These are phyloP conservation scores for Steatornis caripensis DNA, from an alignment of 2,113 vertebrate genomes.

Conservation along the genomic window DNA sequence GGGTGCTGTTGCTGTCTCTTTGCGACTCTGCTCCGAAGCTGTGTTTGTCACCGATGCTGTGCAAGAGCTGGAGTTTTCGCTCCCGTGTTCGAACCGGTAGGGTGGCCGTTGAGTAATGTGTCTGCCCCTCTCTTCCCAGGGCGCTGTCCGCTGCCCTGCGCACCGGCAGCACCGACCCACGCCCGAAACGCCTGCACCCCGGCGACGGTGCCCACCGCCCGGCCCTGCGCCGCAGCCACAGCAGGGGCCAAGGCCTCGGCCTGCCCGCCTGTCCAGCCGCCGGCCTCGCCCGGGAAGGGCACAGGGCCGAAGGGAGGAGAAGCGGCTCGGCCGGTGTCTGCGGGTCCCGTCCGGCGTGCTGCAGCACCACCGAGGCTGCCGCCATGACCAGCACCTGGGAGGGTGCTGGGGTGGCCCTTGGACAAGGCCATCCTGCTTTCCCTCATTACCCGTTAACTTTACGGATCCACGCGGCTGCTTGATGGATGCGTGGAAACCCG, in stretches of 20 bases:
- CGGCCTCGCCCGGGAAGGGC: neutral
- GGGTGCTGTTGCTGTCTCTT: fast-evolving
- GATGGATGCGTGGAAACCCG: too few relatives aligned
- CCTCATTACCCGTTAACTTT: too few relatives aligned
- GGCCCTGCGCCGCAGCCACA: neutral
- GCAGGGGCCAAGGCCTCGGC: neutral
- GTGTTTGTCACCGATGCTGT: fast-evolving
- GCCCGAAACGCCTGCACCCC: neutral
- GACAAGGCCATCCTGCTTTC: too few relatives aligned
- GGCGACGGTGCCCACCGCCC: fast-evolving
- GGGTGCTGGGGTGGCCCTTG: too few relatives aligned
- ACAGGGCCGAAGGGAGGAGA: too few relatives aligned
- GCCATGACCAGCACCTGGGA: too few relatives aligned
- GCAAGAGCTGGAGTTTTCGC: fast-evolving
- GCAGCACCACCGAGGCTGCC: too few relatives aligned
- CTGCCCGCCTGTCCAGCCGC: neutral
- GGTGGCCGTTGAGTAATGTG: fast-evolving
- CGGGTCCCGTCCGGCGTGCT: too few relatives aligned
- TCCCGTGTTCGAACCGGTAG: fast-evolving
- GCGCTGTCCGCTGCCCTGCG: too few relatives aligned
- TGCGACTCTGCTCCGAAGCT: neutral
- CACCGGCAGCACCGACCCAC: fast-evolving
- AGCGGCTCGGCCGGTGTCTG: too few relatives aligned
- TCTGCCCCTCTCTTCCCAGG: too few relatives aligned
- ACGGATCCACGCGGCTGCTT: too few relatives aligned